Conservation (phyloP, 2,888 invertebrate species). For the Candidula unifasciata region DNA sequence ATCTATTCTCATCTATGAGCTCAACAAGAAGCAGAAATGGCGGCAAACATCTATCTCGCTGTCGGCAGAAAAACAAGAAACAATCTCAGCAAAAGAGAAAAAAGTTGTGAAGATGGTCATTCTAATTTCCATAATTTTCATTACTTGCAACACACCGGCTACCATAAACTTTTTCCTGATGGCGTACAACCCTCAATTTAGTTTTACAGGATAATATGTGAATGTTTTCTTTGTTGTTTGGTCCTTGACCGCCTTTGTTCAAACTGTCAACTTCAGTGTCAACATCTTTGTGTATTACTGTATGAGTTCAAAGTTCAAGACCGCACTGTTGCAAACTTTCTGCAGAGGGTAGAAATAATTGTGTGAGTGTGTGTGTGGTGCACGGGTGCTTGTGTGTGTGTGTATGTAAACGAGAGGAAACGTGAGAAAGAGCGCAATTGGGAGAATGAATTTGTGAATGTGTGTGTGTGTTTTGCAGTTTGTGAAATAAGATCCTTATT, state of each 20-base stretch:
- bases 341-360: neutral
- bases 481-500: no score
- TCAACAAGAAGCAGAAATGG: neutral
- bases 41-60: neutral
- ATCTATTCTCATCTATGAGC: neutral
- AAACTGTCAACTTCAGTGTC: neutral
- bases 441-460: no score
- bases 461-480: no score
- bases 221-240: neutral
- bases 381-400: no score
- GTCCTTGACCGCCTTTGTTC: neutral
- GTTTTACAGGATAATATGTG: neutral
- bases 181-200: neutral
- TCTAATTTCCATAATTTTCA: neutral
- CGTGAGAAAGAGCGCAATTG: no score
- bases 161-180: neutral
- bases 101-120: constrained; percentile 22
- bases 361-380: no score
- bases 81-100: neutral
- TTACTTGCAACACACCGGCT: neutral
- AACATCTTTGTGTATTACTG: constrained; percentile 5
- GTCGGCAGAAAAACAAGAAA: neutral
- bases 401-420: no score
- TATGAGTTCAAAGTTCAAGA: constrained; percentile 24
- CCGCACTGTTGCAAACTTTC: neutral